Evolutionary conservation across 2,113 vertebrate genomes (phyloP), one percentile per base, ranked within the genome.

Genomic region (Sarotherodon lohbergeri): DNA sequence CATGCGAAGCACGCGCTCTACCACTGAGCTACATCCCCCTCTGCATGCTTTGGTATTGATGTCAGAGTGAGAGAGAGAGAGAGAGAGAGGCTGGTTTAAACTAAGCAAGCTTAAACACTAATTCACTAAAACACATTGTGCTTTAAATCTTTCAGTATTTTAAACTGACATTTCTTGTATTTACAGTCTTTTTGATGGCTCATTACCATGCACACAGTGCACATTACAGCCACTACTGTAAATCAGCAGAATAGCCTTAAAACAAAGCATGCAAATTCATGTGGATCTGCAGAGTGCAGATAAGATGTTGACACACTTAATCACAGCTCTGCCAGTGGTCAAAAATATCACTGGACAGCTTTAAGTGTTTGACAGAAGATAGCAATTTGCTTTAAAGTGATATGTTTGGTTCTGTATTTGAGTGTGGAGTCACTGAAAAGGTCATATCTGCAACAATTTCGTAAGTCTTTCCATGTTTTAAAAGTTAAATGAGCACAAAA

Each of bases 21-120:
- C 95, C 95, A 96, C 95, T 95, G 95, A 96, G 94, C 93, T 95
- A 96, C 95, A 96, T 95, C 95, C 94, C 95, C 89, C 9, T n/a
- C 41, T 52, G 46, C 0, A 5, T 0, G 0, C 0, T 1, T 0
- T 5, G 6, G 4, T 9, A 32, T 19, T n/a, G 46, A n/a, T 52
- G 27, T 78, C 27, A 78, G 17, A 34, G 4, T 0, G 24, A 22
- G 4, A 22, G 61, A 0, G 34, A 13, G 11, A 29, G 56, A n/a
- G 43, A 50, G 11, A 29, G 56, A n/a, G 43, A 50, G 24, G 3
- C 24, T 32, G 16, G 43, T 19, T 11, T 29, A 29, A 48, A 29
- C 4, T 11, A 50, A 29, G 9, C 24, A 4, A 11, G 41, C 4
- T 29, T 24, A 43, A 71, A 71, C 63, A 68, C 11, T 68, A 8